Conservation (phyloP, 2,888 invertebrate species). For the Caenorhabditis sp. region DNA sequence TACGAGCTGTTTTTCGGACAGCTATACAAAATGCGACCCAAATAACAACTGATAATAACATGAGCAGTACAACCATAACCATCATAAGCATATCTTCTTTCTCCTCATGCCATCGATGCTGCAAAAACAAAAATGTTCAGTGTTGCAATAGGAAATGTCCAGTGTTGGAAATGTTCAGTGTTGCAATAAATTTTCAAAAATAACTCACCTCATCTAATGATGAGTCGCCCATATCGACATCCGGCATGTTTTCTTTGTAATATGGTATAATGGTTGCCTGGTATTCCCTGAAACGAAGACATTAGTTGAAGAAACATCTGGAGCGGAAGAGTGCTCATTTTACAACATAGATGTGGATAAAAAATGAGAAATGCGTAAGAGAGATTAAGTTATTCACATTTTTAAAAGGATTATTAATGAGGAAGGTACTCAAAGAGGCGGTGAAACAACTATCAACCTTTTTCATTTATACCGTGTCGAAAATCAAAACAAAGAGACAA, state of each 20-base stretch:
- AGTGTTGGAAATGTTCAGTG: too few species aligned
- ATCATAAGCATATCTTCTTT: constrained; percentile 48
- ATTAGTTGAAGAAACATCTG: neutral
- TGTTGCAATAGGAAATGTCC: too few species aligned
- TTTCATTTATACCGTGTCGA: too few species aligned
- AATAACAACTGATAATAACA: constrained; percentile 58
- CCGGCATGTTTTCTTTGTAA: constrained; percentile 37
- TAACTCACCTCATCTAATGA: constrained; percentile 26
- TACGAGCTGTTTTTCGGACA: constrained; percentile 51
- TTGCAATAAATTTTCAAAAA: too few species aligned
- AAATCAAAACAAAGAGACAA: too few species aligned
- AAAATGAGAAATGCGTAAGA: neutral
- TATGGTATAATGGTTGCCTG: constrained; percentile 43
- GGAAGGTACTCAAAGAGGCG: too few species aligned
- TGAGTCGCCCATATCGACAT: constrained; percentile 26
- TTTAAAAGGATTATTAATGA: too few species aligned
- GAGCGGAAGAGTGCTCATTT: neutral
- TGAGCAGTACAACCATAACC: constrained; percentile 51
- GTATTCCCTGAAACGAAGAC: constrained; percentile 19
- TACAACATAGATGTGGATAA: neutral
- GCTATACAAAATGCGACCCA: constrained; percentile 63
- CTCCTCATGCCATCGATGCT: constrained; percentile 37
- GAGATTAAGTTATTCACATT: too few species aligned
- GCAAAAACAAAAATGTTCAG: too few species aligned
- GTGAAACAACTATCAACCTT: too few species aligned